These are phyloP conservation scores for Brachyptera risi DNA, from an alignment of 2,888 invertebrate species.

Conservation along the genomic window DNA sequence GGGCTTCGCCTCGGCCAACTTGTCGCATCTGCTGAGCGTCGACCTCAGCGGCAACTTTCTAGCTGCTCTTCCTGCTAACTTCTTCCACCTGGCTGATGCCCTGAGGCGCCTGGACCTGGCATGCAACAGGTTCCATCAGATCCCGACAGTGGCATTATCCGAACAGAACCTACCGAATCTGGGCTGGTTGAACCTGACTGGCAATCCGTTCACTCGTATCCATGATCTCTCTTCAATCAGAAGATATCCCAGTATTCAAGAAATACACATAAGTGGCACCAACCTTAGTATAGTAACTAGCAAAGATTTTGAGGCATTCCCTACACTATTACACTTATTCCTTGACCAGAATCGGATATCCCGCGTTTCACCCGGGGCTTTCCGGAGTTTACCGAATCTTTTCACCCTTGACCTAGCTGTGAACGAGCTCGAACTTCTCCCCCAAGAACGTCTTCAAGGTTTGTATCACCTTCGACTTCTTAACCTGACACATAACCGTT, in stretches of 20 bases:
- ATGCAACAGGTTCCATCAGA: constrained; percentile 71
- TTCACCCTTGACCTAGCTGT: constrained; percentile 74
- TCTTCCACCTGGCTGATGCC: constrained; percentile 68
- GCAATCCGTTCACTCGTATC: constrained; percentile 72
- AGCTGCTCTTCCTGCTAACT: constrained; percentile 73
- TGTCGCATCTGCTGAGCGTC: constrained; percentile 67
- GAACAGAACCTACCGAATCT: constrained; percentile 68
- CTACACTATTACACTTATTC: constrained; percentile 69
- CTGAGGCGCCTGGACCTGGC: constrained; percentile 74
- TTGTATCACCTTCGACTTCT: constrained; percentile 66
- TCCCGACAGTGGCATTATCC: constrained; percentile 72
- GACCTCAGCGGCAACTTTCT: constrained; percentile 73
- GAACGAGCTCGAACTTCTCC: constrained; percentile 77
- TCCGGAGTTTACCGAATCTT: constrained; percentile 70
- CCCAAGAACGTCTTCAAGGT: constrained; percentile 79
- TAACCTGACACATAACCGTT: constrained; percentile 78
- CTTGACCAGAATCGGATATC: constrained; percentile 70
- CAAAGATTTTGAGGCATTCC: constrained; percentile 81
- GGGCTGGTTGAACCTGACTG: constrained; percentile 74
- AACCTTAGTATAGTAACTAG: constrained; percentile 79
- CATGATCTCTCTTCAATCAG: constrained; percentile 64
- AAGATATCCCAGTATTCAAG: constrained; percentile 72
- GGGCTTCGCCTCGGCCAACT: constrained; percentile 70
- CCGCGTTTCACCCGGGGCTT: constrained; percentile 79
- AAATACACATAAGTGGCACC: constrained; percentile 72